A percentile compares a stretch with the other conserved stretches of the same genome.
Evolutionary conservation across 2,113 vertebrate genomes (phyloP).

Genomic region (Lamprologus tigripictilis): DNA sequence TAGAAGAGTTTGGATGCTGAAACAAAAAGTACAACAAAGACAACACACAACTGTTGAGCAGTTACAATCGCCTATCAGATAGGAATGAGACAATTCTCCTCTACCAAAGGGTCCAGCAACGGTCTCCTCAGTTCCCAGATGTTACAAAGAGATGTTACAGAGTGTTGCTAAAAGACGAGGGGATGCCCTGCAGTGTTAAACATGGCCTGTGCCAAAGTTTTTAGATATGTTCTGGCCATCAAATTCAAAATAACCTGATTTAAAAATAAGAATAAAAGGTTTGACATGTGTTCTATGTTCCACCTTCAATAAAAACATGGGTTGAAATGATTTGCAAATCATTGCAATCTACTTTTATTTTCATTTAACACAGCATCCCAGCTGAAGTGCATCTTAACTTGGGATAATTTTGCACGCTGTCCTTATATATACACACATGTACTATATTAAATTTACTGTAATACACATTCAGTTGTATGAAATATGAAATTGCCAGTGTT

Average conservation of each 20-base stretch:
- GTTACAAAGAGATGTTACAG: background rate
- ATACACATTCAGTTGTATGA: background rate
- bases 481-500: background rate
- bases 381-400: background rate
- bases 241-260: background rate
- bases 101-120: background rate
- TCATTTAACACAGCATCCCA: background rate
- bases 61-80: background rate
- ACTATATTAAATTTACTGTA: background rate
- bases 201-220: background rate
- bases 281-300: background rate
- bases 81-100: background rate
- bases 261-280: background rate
- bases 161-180: background rate
- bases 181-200: background rate
- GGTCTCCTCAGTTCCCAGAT: background rate
- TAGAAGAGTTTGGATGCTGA: background rate
- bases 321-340: background rate
- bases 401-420: background rate
- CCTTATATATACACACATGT: background rate
- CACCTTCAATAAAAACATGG: background rate
- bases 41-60: background rate
- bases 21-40: background rate
- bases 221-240: background rate
- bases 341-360: background rate